Percentiles rank a stretch among this genome's conserved stretches.
Evolutionary conservation across 30 jellyfish, hydroid and myxozoan species (phyloP).

Genomic region (Sanderia malayensis): DNA sequence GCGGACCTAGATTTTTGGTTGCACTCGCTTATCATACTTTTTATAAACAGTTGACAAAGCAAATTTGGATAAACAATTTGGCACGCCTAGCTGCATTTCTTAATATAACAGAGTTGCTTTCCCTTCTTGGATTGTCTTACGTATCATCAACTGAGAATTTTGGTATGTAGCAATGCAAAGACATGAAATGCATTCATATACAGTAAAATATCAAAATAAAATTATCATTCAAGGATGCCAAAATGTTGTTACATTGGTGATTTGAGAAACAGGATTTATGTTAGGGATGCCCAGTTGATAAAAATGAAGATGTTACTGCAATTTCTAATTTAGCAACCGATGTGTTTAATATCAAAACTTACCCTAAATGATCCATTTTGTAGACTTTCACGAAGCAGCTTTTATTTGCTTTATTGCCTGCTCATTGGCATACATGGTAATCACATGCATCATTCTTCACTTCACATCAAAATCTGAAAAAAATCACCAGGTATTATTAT

Average conservation of each 20-base stretch:
- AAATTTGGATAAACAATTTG: conserved; percentile 16
- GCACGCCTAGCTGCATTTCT: conserved; percentile 27
- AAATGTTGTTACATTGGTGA: background rate
- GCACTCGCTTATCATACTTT: conserved; percentile 52
- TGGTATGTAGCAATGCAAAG: too few relatives aligned
- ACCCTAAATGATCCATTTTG: background rate
- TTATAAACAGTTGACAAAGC: conserved; percentile 53
- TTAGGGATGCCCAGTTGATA: background rate
- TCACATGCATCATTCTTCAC: conserved; percentile 47
- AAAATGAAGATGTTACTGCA: background rate
- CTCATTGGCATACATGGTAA: conserved; percentile 64
- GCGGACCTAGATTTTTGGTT: conserved; percentile 44
- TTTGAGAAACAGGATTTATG: background rate
- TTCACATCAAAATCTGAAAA: conserved; percentile 28
- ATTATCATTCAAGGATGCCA: background rate
- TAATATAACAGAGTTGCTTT: conserved; percentile 31
- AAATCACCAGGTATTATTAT: conserved; percentile 40
- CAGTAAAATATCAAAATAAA: background rate
- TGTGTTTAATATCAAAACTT: background rate
- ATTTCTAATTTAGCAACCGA: background rate
- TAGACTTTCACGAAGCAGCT: conserved; percentile 71
- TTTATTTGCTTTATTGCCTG: conserved; percentile 58
- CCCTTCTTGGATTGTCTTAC: conserved; percentile 50
- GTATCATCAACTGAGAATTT: conserved; percentile 76
- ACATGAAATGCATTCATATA: too few relatives aligned